Conservation (phyloP, 2,888 invertebrate genomes). For the Clusia tigrina region DNA sequence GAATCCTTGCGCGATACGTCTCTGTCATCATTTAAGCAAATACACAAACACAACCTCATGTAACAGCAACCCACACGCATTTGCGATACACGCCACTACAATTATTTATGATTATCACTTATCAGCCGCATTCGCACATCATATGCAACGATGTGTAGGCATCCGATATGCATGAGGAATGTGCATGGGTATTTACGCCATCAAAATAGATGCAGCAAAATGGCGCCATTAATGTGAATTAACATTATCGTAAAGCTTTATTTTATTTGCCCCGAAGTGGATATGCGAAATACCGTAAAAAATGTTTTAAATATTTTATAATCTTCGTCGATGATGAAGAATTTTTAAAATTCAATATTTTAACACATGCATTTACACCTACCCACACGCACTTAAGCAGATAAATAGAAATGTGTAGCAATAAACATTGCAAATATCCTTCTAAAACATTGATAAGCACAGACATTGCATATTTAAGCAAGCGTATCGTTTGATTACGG, state of each 20-base stretch:
- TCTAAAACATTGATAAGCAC: background rate
- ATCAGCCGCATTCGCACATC: background rate
- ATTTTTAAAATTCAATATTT: slow-evolving; percentile 9
- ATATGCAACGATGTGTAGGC: background rate
- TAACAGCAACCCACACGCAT: background rate
- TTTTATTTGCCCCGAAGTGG: background rate
- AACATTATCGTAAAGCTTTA: background rate
- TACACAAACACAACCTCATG: background rate
- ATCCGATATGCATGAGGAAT: background rate
- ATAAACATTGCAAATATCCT: background rate
- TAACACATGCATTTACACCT: background rate
- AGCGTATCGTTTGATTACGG: slow-evolving; percentile 1
- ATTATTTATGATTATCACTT: background rate
- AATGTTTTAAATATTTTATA: background rate
- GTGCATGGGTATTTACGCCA: background rate
- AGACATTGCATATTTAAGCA: background rate
- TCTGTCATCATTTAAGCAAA: background rate
- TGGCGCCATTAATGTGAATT: background rate
- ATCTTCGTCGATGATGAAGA: background rate
- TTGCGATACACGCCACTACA: background rate
- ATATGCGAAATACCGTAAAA: slow-evolving; percentile 7
- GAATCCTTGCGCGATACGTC: too few species aligned
- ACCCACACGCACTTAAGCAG: background rate
- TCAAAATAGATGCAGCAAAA: background rate
- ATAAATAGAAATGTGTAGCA: background rate